Evolutionary conservation across 2,113 vertebrate species (phyloP), one percentile per base, ranked within the genome.

Genomic region (Marcusenius ussheri): DNA sequence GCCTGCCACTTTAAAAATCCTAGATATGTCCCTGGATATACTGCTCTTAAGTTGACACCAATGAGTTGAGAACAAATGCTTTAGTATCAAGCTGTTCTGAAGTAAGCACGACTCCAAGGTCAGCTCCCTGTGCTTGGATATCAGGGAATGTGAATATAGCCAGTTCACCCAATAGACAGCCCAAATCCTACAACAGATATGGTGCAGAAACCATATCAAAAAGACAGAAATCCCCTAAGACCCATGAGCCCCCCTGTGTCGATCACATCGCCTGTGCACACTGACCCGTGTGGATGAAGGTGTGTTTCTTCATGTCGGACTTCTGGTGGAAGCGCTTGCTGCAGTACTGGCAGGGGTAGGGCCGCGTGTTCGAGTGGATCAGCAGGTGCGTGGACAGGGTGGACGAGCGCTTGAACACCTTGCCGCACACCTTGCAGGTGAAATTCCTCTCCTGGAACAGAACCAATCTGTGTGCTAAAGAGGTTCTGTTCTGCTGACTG

Each of bases 271-370:
- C 21, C 47, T 19, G n/a, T 3, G 15, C 21, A 27, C 58, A 56
- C 24, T 91, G 80, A 96, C 96, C 96, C 90, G 96, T 96, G 95
- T 97, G 96, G 88, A 95, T 96, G 92, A 96, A 97, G 42, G 96
- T 97, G 92, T 97, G 96, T 89, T 97, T 97, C 93, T 97, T 97
- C 96, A 97, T 97, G 92, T 96, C 96, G 1, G 96, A 96, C 90
- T 96, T 96, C 94, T 96, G 96, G 94, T 96, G 96, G 92, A 96
- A 96, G 51, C 96, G 93, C 88, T 96, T 96, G 88, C 95, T 95
- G 6, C 96, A 97, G 94, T 96, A 96, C 90, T 95, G 96, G 90
- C 96, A 97, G 56, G 96, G 95, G 91, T 96, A 96, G 1, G 96
- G 96, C 49, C 96, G 85, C 0, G 95, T 96, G 95, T 97, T 95